Evolutionary conservation across 2,888 invertebrate genomes (phyloP), one percentile per base, ranked within the genome.

Genomic region (Chymomyza caudatula): DNA sequence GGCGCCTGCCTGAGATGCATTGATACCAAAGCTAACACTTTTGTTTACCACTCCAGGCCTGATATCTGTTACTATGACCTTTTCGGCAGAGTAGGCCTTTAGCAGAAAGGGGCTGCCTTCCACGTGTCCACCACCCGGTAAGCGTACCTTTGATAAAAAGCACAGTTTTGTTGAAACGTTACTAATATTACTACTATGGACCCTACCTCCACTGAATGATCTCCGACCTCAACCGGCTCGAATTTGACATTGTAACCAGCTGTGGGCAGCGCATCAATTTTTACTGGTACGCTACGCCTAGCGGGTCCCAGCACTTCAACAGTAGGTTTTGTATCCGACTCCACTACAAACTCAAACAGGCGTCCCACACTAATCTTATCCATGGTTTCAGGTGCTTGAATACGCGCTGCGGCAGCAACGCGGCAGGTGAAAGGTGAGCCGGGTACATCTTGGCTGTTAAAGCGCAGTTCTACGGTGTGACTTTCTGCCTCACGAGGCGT

Each of bases 391-490:
- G 95, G 94, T 22, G 96, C 93, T 57, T 96, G 93, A 4, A 97
- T 95, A 51, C 95, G 93, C n/a, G 96, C 95, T 0, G 96, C 95
- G 44, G 97, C 95, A 3, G 95, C 93, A 17, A 92, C 92, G 47
- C 92, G 91, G 64, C 92, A 92, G 3, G 90, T 92, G 61, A 92
- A 90, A 0, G 90, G 90, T 2, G 88, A 90, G 91, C 96, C 98
- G 64, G 97, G 98, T 15, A 99, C 98, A 90, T 97, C 96, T 87
- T 97, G 96, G 0, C 96, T 96, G 88, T 99, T 99, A 91, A 99
- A 99, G 63, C 97, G 93, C 61, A 99, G 92, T 90, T 98, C 98
- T 11, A 99, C 97, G 0, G 96, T 96, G 89, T 99, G 98, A 29
- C 95, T 94, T 62, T 96, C 94, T 0, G 97, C 94, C 87, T 97